Base-by-base conservation (phyloP, 2,888 invertebrate genomes). In the Xanthorhoe designata region DNA sequence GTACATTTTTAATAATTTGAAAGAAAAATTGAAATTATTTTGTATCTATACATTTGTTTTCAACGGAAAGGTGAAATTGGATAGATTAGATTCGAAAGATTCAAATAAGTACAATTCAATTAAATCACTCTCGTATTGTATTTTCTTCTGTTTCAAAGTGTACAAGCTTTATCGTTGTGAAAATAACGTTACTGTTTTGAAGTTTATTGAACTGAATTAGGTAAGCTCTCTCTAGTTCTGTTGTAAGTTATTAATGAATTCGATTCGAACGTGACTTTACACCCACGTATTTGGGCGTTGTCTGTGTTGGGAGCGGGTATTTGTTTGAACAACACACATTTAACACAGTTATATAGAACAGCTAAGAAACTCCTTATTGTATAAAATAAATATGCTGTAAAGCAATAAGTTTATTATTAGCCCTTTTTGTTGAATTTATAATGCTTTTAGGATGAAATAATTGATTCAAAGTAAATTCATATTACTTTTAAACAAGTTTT, bases 271-370 rank as follows among this genome's bases (percentile, higher is more conserved):
- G 82, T 82, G 82, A 81, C 83, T 80, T 75, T 70, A 67, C 74
- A 68, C 64, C 66, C 74, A 76, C 76, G 76, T 71, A 69, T 66
- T 67, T 73, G 64, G 71, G 74, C 69, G 72, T 72, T 75, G 74
- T 75, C 75, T 77, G 76, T 73, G 70, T 73, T 56, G 49, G 42
- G 45, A 42, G 56, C 69, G 68, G 69, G 72, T 80, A 78, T 80
- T 84, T 84, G 78, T 81, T 83, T 81, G 65, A 82, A 79, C 81
- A 83, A 83, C 85, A 82, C 83, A 79, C 80, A 19, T 1, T 38
- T 24, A n/a, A 45, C 61, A 68, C 64, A 68, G 64, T 51, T 17
- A 10, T 35, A 15, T 9, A 10, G 42, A 57, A 68, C 42, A 61
- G 68, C 68, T 64, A 15, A 6, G 29, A 53, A 17, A 18, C 32